Percentiles rank a stretch among this genome's conserved stretches.
These are phyloP conservation scores for Electrophaes corylata DNA, from an alignment of 2,888 invertebrate species.

Conservation along the genomic window DNA sequence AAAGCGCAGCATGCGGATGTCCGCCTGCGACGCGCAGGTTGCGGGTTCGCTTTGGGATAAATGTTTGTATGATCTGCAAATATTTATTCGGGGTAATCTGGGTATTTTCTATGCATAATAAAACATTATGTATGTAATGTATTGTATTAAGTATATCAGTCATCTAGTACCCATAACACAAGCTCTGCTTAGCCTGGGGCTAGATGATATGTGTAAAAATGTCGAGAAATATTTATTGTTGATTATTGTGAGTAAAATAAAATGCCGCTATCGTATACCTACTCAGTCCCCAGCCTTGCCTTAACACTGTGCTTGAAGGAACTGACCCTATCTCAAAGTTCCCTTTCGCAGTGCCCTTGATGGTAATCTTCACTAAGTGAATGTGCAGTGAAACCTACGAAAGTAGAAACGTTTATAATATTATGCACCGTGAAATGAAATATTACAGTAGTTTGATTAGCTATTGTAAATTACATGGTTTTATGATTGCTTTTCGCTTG, in stretches of 20 bases:
- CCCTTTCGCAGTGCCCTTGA: constrained; percentile 71
- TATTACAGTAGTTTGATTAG: constrained; percentile 24
- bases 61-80: no score
- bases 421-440: constrained; percentile 47
- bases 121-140: no score
- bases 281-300: constrained; percentile 3
- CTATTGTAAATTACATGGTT: constrained; percentile 22
- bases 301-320: constrained; percentile 51
- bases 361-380: constrained; percentile 74
- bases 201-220: no score
- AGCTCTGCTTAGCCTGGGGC: no score
- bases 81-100: no score
- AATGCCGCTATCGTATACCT: constrained; percentile 23
- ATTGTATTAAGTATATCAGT: no score
- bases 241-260: neutral
- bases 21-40: no score
- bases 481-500: constrained; percentile 15
- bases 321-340: constrained; percentile 70
- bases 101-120: no score
- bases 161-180: no score
- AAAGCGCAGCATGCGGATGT: no score
- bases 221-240: no score
- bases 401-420: constrained; percentile 54
- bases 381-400: constrained; percentile 71
- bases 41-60: no score